phyloP scores from a whole-genome alignment of 2,113 vertebrate genomes.

The Brachyhypopomus occidentalis region DNA sequence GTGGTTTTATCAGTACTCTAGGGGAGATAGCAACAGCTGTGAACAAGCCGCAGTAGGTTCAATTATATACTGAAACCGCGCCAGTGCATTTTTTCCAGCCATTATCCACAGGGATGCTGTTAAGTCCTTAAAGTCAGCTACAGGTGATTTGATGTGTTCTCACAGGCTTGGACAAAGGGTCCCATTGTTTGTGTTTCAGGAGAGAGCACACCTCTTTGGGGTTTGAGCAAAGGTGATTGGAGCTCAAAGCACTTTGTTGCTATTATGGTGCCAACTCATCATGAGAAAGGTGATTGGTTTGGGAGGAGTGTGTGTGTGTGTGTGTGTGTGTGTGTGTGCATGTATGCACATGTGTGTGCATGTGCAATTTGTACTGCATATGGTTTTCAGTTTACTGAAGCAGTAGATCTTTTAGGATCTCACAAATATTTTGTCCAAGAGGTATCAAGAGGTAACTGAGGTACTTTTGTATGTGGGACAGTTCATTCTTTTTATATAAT shows the following conservation, averaged over 20 bases:
- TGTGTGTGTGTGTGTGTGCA: too few species aligned
- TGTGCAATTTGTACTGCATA: too few species aligned
- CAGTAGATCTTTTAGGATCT: too few species aligned
- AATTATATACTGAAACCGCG: slow-evolving; percentile 35
- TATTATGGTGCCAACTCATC: slow-evolving; percentile 15
- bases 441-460: too few species aligned
- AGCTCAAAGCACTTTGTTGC: slow-evolving; percentile 17
- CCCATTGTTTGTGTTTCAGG: slow-evolving; percentile 37
- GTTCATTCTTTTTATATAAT: too few species aligned
- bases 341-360: too few species aligned
- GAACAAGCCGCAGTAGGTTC: slow-evolving; percentile 49
- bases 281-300: not conserved
- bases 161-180: slow-evolving; percentile 42
- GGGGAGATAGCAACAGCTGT: slow-evolving; percentile 45
- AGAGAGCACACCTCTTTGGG: not conserved
- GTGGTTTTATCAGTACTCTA: slow-evolving; percentile 11
- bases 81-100: slow-evolving; percentile 55
- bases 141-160: slow-evolving; percentile 51
- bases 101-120: slow-evolving; percentile 56
- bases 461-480: too few species aligned
- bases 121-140: slow-evolving; percentile 47
- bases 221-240: slow-evolving; percentile 8
- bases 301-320: too few species aligned
- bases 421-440: too few species aligned
- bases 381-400: too few species aligned